Conservation (phyloP, 1,140 invertebrate species). For the Heterodera schachtii region DNA sequence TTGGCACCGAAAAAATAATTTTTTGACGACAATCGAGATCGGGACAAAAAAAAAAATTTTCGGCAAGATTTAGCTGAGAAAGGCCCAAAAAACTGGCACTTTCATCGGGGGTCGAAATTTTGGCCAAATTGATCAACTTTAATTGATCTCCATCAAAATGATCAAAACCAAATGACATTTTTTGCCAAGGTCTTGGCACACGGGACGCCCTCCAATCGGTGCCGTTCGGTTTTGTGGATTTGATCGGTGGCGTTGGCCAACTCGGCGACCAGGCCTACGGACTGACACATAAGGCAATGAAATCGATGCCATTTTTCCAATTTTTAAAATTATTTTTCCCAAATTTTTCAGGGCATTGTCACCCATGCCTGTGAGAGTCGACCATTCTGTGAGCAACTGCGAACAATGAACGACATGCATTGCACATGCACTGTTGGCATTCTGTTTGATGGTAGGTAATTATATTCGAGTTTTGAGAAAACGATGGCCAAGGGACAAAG, state of each 20-base stretch:
- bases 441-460: conserved; percentile 37
- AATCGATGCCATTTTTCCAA: neutral
- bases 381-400: conserved; percentile 15
- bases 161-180: neutral
- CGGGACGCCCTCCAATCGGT: conserved; percentile 4
- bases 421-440: conserved; percentile 32
- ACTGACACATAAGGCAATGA: conserved; percentile 39
- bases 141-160: too few species aligned
- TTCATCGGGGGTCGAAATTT: too few species aligned
- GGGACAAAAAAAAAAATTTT: too few species aligned
- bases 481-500: too few species aligned
- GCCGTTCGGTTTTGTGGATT: conserved; percentile 38
- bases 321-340: neutral
- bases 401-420: neutral
- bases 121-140: too few species aligned
- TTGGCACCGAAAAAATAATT: too few species aligned
- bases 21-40: too few species aligned
- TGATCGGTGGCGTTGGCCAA: conserved; percentile 27
- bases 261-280: conserved; percentile 33
- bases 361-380: neutral
- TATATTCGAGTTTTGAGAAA: too few species aligned
- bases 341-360: neutral
- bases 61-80: too few species aligned
- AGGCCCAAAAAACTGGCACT: too few species aligned
- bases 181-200: conserved; percentile 30